These are phyloP conservation scores for Vimba vimba DNA, from an alignment of 2,113 vertebrate genomes.

Conservation along the genomic window DNA sequence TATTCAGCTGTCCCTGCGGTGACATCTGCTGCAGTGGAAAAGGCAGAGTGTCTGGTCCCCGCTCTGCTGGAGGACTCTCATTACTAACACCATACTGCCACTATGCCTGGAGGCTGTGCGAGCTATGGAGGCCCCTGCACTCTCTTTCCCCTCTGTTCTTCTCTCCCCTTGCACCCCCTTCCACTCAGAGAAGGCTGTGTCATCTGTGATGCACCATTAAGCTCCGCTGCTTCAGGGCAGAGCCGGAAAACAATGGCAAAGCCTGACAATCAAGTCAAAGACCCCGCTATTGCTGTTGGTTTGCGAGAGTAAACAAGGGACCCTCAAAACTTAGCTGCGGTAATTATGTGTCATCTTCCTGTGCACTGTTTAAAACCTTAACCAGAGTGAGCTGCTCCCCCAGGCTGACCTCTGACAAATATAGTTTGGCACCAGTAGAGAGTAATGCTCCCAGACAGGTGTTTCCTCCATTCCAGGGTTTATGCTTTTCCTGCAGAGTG, in stretches of 20 bases:
- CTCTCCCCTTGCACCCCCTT: conserved; percentile 33
- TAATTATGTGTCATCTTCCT: conserved; percentile 60
- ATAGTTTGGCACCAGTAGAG: conserved; percentile 32
- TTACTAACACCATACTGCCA: conserved; percentile 51
- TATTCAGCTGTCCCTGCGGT: conserved; percentile 34
- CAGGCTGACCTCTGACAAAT: conserved; percentile 59
- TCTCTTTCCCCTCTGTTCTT: conserved; percentile 2
- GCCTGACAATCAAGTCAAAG: conserved; percentile 47
- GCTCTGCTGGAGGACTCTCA: conserved; percentile 48
- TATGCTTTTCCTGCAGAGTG: conserved; percentile 35
- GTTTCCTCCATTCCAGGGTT: conserved; percentile 41
- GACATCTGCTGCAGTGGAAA: conserved; percentile 47
- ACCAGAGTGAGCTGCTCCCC: conserved; percentile 45
- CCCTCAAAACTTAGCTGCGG: conserved; percentile 38
- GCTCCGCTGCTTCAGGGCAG: conserved; percentile 43
- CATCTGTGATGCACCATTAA: conserved; percentile 50
- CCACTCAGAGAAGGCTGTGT: conserved; percentile 39
- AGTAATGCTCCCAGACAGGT: conserved; percentile 50
- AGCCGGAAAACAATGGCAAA: conserved; percentile 38
- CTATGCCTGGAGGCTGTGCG: conserved; percentile 38
- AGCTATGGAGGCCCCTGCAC: conserved; percentile 37
- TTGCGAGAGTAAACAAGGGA: conserved; percentile 42
- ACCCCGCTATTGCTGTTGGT: conserved; percentile 42
- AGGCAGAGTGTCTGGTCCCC: conserved; percentile 17
- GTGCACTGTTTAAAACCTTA: conserved; percentile 52